Percentiles rank a stretch among this genome's conserved stretches.
phyloP scores from a whole-genome alignment of 2,113 vertebrate species.

The Echinops telfairi region DNA sequence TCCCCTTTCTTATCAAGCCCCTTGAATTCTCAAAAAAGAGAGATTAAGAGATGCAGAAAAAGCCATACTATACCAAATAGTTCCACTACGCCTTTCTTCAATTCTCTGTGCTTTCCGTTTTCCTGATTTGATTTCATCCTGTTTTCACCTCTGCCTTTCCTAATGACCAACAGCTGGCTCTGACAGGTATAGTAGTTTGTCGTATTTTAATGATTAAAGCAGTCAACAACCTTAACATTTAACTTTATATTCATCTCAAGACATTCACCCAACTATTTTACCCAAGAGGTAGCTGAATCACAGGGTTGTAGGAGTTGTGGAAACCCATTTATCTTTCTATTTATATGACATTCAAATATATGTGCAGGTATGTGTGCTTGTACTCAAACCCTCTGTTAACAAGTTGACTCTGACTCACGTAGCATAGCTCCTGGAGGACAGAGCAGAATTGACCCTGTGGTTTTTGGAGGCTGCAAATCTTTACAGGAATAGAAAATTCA shows the following conservation, averaged over 20 bases:
- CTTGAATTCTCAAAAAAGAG: not conserved
- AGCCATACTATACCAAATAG: not conserved
- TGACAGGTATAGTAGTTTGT: not conserved
- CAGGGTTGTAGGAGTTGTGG: not conserved
- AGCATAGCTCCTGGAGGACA: too few species aligned
- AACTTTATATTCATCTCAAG: not conserved
- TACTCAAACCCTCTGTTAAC: too few species aligned
- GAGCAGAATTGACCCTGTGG: too few species aligned
- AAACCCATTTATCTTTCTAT: not conserved
- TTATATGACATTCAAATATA: not conserved
- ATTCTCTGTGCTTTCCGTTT: not conserved
- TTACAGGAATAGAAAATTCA: too few species aligned
- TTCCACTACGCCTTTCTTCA: not conserved
- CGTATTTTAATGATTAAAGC: not conserved
- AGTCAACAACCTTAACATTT: slow-evolving; percentile 17
- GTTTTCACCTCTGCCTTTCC: not conserved
- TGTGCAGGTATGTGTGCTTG: too few species aligned
- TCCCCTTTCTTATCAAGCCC: not conserved
- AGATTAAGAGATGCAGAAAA: not conserved
- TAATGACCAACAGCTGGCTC: not conserved
- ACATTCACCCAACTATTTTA: not conserved
- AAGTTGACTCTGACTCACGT: too few species aligned
- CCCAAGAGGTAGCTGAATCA: not conserved
- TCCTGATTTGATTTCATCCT: not conserved
- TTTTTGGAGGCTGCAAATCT: too few species aligned